A percentile compares a stretch with the other conserved stretches of the same genome.
Evolutionary conservation across 2,888 invertebrate genomes (phyloP).

Genomic region (Tipula helvola): DNA sequence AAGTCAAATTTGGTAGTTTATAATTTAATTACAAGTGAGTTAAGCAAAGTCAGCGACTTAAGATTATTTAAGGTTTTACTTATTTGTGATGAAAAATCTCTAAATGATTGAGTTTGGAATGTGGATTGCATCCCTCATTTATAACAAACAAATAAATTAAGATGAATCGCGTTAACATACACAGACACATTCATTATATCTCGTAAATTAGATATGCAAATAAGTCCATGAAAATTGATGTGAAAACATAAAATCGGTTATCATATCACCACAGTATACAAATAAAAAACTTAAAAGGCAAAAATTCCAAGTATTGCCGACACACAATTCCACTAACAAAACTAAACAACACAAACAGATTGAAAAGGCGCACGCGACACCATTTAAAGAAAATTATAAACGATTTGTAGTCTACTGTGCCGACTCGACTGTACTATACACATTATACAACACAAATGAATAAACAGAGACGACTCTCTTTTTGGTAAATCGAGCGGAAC

Average conservation of each 20-base stretch:
- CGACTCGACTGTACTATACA: conserved; percentile 12
- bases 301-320: background rate
- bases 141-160: background rate
- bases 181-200: background rate
- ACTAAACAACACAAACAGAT: background rate
- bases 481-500: conserved; percentile 18
- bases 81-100: no score
- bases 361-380: background rate
- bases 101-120: no score
- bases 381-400: conserved; percentile 10
- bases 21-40: no score
- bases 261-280: background rate
- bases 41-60: no score
- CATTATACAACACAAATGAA: background rate
- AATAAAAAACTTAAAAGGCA: background rate
- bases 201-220: background rate
- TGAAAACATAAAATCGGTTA: background rate
- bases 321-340: background rate
- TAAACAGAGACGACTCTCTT: conserved; percentile 12
- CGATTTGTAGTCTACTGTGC: conserved; percentile 11
- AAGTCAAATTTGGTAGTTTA: no score
- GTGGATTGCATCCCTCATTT: background rate
- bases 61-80: no score
- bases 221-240: background rate
- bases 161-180: background rate